Percentiles rank a stretch among this genome's conserved stretches.
Evolutionary conservation across 2,888 invertebrate genomes (phyloP).

Genomic region (Rhopalosiphum nymphaeae): DNA sequence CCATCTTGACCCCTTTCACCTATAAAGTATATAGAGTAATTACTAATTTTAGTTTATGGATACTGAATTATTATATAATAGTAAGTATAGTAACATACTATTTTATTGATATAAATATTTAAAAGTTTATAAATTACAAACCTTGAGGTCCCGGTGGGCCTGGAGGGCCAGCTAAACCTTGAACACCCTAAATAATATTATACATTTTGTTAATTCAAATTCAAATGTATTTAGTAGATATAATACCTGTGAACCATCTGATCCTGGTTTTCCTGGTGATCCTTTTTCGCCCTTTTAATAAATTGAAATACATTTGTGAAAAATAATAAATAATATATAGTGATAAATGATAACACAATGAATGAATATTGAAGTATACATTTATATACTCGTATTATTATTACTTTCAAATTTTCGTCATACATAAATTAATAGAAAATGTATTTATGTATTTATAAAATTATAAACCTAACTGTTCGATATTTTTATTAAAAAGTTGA

Average conservation of each 20-base stretch:
- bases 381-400: background rate
- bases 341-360: background rate
- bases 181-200: constrained; percentile 73
- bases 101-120: background rate
- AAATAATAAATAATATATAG: background rate
- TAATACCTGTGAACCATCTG: constrained; percentile 58
- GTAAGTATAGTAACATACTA: background rate
- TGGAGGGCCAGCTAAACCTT: constrained; percentile 78
- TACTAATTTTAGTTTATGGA: background rate
- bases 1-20: constrained; percentile 80
- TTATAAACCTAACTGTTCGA: background rate
- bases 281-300: constrained; percentile 78
- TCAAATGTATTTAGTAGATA: background rate
- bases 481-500: background rate
- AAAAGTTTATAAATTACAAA: constrained; percentile 33
- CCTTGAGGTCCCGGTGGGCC: constrained; percentile 79
- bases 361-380: background rate
- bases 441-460: background rate
- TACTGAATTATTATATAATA: background rate
- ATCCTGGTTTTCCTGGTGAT: constrained; percentile 72
- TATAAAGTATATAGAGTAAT: constrained; percentile 70
- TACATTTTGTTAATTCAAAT: background rate
- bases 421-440: background rate
- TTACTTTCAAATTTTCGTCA: background rate
- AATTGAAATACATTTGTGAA: background rate